phyloP scores from a whole-genome alignment of 1,140 invertebrate species.

The Thalassaphorura encarpata region DNA sequence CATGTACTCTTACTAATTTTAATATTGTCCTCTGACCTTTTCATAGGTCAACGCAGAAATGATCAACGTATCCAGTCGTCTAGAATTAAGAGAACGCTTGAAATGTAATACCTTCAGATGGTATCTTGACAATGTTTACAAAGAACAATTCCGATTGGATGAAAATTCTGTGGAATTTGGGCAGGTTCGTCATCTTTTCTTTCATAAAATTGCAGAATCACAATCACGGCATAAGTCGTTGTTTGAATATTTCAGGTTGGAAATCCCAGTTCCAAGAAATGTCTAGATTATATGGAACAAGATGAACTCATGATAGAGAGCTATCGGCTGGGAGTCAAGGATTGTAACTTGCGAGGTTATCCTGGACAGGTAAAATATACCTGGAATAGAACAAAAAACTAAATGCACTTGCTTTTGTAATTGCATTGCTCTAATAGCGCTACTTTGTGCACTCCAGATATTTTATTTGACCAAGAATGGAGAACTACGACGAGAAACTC shows the following conservation, averaged over 20 bases:
- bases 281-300: conserved; percentile 68
- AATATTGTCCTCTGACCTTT: conserved; percentile 11
- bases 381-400: neutral
- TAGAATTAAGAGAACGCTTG: conserved; percentile 58
- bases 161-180: conserved; percentile 22
- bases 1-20: too few relatives aligned
- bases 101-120: conserved; percentile 57
- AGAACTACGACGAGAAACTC: conserved; percentile 63
- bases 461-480: conserved; percentile 59
- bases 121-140: conserved; percentile 65
- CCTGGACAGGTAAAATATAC: conserved; percentile 48
- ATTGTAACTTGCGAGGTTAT: conserved; percentile 58
- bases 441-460: conserved; percentile 42
- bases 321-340: conserved; percentile 60
- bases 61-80: conserved; percentile 72
- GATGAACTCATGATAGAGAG: conserved; percentile 58
- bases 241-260: too few relatives aligned
- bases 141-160: conserved; percentile 29
- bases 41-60: too few relatives aligned
- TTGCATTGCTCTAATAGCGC: too few relatives aligned
- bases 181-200: too few relatives aligned
- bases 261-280: conserved; percentile 47
- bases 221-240: too few relatives aligned
- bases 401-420: neutral
- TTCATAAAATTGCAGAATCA: too few relatives aligned